Conservation (phyloP, 2,888 invertebrate species). For the Cactoblastis cactorum region DNA sequence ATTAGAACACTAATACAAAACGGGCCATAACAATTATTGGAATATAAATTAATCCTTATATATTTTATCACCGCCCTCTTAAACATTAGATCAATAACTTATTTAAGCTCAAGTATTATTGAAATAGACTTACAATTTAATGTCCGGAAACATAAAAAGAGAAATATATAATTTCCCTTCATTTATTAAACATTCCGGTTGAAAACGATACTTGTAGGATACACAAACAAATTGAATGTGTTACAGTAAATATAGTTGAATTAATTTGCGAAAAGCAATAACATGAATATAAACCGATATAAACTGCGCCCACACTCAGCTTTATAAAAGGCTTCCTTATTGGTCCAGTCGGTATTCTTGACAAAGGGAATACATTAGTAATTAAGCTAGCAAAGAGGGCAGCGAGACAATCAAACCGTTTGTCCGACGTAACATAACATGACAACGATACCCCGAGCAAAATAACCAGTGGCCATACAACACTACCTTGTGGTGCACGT, state of each 20-base stretch:
- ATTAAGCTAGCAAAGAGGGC: conserved; percentile 46
- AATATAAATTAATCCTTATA: background rate
- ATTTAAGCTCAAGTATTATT: background rate
- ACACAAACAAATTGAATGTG: conserved; percentile 7
- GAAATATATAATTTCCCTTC: background rate
- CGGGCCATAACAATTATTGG: too few relatives aligned
- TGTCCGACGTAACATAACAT: conserved; percentile 46
- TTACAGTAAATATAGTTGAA: conserved; percentile 11
- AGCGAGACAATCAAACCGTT: conserved; percentile 49
- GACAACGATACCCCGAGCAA: conserved; percentile 37
- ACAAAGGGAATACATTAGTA: conserved; percentile 51
- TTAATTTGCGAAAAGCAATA: conserved; percentile 8
- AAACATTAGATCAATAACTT: background rate
- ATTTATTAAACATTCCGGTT: background rate
- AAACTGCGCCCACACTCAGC: conserved; percentile 3
- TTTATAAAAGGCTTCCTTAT: conserved; percentile 23
- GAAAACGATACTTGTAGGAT: background rate
- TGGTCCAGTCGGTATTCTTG: conserved; percentile 28
- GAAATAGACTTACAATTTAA: background rate
- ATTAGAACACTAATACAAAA: too few relatives aligned
- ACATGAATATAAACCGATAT: conserved; percentile 10
- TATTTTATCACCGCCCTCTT: background rate
- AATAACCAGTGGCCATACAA: conserved; percentile 23
- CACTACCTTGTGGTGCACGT: background rate
- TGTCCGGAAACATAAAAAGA: background rate